Percentiles rank a stretch among this genome's conserved stretches.
Conservation (phyloP, 2,888 invertebrate genomes). For the Nomada ruficornis region DNA sequence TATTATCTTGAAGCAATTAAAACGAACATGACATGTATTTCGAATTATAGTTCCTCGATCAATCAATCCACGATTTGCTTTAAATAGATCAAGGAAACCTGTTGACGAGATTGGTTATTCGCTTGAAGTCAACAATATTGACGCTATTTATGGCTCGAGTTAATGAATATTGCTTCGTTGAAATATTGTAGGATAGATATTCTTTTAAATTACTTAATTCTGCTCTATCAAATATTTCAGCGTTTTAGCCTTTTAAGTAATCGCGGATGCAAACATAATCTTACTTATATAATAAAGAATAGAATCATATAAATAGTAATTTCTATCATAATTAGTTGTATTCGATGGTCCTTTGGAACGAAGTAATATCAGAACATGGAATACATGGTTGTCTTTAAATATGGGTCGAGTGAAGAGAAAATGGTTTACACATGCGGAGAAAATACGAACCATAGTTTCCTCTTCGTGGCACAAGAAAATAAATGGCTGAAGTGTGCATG, state of each 20-base stretch:
- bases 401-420: constrained; percentile 2
- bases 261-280: too few species aligned
- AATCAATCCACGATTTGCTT: constrained; percentile 1
- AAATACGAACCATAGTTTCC: neutral
- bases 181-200: neutral
- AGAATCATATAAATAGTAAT: neutral
- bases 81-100: constrained; percentile 16
- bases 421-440: neutral
- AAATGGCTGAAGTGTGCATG: neutral
- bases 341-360: neutral
- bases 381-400: neutral
- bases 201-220: constrained; percentile 7
- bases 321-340: neutral
- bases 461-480: constrained; percentile 1
- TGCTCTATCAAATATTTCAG: neutral
- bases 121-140: constrained; percentile 24
- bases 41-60: constrained; percentile 1
- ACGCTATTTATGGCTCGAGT: neutral
- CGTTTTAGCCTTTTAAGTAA: too few species aligned
- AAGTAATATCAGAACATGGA: neutral
- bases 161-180: constrained; percentile 3
- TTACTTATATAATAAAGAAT: too few species aligned
- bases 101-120: neutral
- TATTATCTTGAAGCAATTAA: neutral
- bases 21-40: neutral